Evolutionary conservation across 2,888 invertebrate genomes (phyloP), one percentile per base, ranked within the genome.

Genomic region (Cryptocephalus primarius): DNA sequence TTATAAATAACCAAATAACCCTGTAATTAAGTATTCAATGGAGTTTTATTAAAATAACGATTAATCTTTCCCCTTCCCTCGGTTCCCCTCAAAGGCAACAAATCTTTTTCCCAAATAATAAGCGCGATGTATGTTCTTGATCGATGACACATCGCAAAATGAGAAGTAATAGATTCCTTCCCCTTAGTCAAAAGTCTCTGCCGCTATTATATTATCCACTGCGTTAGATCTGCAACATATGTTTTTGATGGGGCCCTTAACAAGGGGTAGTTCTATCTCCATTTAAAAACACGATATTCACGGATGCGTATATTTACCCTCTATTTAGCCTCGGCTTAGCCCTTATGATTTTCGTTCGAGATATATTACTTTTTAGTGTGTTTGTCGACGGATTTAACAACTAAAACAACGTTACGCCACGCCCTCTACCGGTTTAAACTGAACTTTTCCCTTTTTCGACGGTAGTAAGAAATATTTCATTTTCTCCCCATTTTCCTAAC

Each of bases 211-310:
- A 67, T 59, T 66, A 66, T 66, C 63, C 67, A 63, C 61, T 67
- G 65, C 63, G 65, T 66, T 67, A 67, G 67, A 66, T 64, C 57
- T 57, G 67, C 61, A 66, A 66, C 69, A 68, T 67, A 67, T 69
- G 69, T 68, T 68, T 67, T 63, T 69, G 69, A 69, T 68, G 63
- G 65, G 60, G 57, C 60, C 58, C 56, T 52, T 66, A 65, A 67
- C 65, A 62, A 66, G 66, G 65, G 64, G 65, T 59, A 55, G 60
- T 53, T 56, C 54, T 53, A 47, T 55, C 56, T 53, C 54, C 55
- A 53, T 53, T 57, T 57, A 55, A 55, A 55, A 55, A 55, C 51
- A 49, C 50, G 54, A 52, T 45, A 40, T 54, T 52, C 49, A 50
- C 49, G 48, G 50, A 51, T 48, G 46, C 48, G 48, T 50, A 50